These are phyloP conservation scores for Nemotelus nigrinus DNA, from an alignment of 2,888 invertebrate species.

Conservation along the genomic window DNA sequence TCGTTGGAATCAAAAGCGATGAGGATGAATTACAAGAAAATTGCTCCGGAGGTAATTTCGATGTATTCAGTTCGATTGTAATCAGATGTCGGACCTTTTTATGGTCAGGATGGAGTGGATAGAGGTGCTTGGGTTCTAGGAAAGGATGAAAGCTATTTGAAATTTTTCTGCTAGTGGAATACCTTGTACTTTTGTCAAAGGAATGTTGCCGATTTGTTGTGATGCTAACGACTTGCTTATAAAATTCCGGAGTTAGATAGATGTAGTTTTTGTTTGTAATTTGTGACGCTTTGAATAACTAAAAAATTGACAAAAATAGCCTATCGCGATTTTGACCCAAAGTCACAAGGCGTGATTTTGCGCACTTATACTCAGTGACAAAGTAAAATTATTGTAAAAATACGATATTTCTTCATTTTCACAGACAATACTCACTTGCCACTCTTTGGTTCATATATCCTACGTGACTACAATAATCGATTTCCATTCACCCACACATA, in stretches of 20 bases:
- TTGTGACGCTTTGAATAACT: too few species aligned
- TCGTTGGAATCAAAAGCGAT: neutral
- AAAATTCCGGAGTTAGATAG: too few species aligned
- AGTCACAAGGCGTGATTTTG: too few species aligned
- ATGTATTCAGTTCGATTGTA: slow-evolving; percentile 1
- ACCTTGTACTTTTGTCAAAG: too few species aligned
- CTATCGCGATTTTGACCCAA: too few species aligned
- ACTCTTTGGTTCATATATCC: neutral
- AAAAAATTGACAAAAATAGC: too few species aligned
- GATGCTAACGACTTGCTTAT: too few species aligned
- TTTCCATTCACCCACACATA: neutral
- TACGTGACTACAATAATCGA: neutral
- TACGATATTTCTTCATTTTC: neutral
- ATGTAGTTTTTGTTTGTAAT: too few species aligned
- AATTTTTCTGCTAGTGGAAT: neutral
- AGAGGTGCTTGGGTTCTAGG: neutral
- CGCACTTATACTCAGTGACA: too few species aligned
- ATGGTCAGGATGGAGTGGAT: neutral
- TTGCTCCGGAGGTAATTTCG: neutral
- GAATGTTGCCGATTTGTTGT: too few species aligned
- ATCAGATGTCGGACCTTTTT: neutral
- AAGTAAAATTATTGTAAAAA: neutral
- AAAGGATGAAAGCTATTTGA: neutral
- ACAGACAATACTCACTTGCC: neutral
- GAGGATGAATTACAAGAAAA: slow-evolving; percentile 26